Base-by-base conservation (phyloP, 2,797 vertebrate species). In the Mycteria americana region DNA sequence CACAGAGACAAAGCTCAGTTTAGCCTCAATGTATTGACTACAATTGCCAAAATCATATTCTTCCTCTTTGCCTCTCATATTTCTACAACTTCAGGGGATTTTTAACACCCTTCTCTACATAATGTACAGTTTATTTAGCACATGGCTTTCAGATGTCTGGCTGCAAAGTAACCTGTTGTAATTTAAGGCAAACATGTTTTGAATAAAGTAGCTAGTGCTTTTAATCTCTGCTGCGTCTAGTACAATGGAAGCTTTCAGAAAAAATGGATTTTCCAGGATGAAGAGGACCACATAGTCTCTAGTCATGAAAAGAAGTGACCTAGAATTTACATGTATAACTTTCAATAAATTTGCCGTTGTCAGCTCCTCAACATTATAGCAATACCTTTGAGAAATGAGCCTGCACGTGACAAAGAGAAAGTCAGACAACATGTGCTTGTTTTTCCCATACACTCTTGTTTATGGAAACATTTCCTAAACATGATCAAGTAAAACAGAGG, bases 171-270 rank as follows among this genome's bases (percentile, higher is more conserved):
- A 97, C 97, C 96, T 96, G 93, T 84, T 97, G 95, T 96, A 97
- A 97, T 97, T 98, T 97, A 97, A 92, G 95, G 94, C 91, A 98
- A 98, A 97, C 88, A 95, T 97, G 96, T 97, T 97, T 97, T 97
- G 97, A 97, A 98, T 98, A 97, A 97, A 96, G 95, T 86, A 97
- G 95, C 97, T 94, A 91, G 89, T 92, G 76, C 73, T 96, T 97
- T 95, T 97, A 98, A 97, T 96, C 94, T 97, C 81, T 82, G 41
- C 85, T 94, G 92, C 89, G 81, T 93, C 95, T 87, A 89, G 65
- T 68, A 93, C 92, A 97, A 95, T 92, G 83, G 97, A 96, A 96
- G 88, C 93, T 97, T 97, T 96, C 88, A 97, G 92, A 82, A 97
- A 96, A 97, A 97, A 81, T 37, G 35, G 53, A 88, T 97, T 98